Conservation (phyloP, 2,113 vertebrate species). For the Oriolus oriolus region DNA sequence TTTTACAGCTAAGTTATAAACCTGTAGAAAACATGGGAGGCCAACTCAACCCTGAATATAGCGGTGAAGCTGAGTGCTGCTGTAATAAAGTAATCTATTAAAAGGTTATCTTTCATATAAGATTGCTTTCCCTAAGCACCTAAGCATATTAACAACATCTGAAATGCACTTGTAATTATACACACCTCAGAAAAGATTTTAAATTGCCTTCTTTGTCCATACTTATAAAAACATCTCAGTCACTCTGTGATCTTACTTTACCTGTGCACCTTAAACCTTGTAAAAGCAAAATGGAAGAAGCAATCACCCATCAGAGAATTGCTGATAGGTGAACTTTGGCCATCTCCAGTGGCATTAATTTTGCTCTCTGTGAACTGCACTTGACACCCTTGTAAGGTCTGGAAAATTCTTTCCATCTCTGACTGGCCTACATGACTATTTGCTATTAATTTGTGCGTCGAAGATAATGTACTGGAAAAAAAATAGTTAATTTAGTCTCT, state of each 20-base stretch:
- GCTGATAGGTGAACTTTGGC: conserved; percentile 59
- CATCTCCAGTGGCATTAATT: conserved; percentile 46
- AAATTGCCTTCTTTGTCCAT: conserved; percentile 58
- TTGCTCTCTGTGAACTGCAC: conserved; percentile 58
- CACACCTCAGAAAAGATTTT: conserved; percentile 60
- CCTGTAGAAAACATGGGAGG: not conserved
- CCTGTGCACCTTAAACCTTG: conserved; percentile 7
- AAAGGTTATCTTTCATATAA: conserved; percentile 69
- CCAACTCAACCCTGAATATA: not conserved
- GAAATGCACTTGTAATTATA: conserved; percentile 68
- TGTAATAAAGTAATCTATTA: conserved; percentile 60
- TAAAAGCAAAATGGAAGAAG: conserved; percentile 56
- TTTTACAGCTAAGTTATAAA: conserved; percentile 8
- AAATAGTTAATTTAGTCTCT: not conserved
- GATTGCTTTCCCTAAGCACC: conserved; percentile 67
- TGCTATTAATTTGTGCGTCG: conserved; percentile 27
- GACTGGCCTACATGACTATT: conserved; percentile 5
- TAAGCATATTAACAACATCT: conserved; percentile 67
- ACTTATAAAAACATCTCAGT: conserved; percentile 41
- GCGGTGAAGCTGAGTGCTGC: not conserved
- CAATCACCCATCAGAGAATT: conserved; percentile 62
- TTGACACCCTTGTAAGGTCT: conserved; percentile 44
- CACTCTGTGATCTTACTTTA: conserved; percentile 43
- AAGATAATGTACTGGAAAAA: not conserved
- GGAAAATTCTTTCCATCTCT: not conserved